These are phyloP conservation scores for Pandion haliaetus DNA, from an alignment of 2,113 vertebrate genomes.

Conservation along the genomic window DNA sequence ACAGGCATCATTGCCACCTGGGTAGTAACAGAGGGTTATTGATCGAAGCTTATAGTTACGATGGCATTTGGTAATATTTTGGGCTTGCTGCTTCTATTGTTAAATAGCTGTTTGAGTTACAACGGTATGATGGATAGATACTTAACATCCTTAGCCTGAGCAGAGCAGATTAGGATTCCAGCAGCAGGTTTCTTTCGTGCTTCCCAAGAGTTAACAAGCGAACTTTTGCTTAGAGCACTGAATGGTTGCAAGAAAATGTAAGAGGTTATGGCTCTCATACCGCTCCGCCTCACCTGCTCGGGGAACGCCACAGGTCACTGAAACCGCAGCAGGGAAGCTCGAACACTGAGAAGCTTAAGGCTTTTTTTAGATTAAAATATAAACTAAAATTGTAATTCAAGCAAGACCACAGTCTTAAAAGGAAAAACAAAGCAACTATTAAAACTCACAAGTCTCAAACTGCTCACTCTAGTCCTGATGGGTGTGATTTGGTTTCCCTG, in stretches of 20 bases:
- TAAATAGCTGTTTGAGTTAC: conserved; percentile 38
- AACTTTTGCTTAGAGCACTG: not conserved
- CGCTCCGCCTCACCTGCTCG: not conserved
- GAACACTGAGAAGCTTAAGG: conserved; percentile 57
- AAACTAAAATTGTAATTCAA: conserved; percentile 41
- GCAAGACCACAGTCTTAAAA: conserved; percentile 3
- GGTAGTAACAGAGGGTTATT: not conserved
- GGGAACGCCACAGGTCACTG: not conserved
- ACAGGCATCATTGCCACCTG: not conserved
- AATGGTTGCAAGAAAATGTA: not conserved
- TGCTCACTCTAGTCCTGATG: not conserved
- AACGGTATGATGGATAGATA: not conserved
- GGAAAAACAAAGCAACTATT: not conserved
- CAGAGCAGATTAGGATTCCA: conserved; percentile 44
- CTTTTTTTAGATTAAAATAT: conserved; percentile 44
- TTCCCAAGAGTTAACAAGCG: conserved; percentile 20
- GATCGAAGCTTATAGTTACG: not conserved
- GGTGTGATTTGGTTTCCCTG: conserved; percentile 27
- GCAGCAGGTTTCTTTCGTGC: conserved; percentile 58
- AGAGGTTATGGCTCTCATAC: not conserved
- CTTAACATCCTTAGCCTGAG: conserved; percentile 6
- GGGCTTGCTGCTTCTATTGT: conserved; percentile 21
- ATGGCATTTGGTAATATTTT: not conserved
- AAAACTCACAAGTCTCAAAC: not conserved
- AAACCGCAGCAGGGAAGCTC: conserved; percentile 32